Evolutionary conservation across 2,797 vertebrate genomes (phyloP).

Genomic region (Hipposideros larvatus): DNA sequence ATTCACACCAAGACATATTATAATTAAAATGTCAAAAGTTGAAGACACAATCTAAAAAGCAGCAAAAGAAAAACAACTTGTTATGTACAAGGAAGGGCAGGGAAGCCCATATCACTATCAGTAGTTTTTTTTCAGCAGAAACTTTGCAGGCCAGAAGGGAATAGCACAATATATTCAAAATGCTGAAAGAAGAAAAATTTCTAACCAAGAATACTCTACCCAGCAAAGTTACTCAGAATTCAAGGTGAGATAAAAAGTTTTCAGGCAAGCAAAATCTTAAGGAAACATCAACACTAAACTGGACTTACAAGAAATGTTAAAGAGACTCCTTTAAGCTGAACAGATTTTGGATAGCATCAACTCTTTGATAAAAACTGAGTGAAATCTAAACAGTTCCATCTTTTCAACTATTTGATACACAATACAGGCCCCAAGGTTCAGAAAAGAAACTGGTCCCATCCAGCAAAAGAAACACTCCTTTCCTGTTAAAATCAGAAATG

Average conservation of each 20-base stretch:
- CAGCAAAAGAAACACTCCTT: neutral
- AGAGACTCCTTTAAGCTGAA: neutral
- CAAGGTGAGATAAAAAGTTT: neutral
- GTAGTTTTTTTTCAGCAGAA: neutral
- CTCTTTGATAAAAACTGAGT: conserved; percentile 25
- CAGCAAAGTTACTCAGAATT: neutral
- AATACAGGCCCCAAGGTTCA: neutral
- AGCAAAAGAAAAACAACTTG: neutral
- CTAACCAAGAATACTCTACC: neutral
- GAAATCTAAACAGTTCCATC: conserved; percentile 38
- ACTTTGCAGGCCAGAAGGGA: neutral
- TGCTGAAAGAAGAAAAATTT: neutral
- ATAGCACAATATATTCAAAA: neutral
- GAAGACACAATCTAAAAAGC: neutral
- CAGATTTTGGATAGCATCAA: neutral
- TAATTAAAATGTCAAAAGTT: neutral
- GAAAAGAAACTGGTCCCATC: conserved; percentile 14
- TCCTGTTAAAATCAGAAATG: conserved; percentile 47
- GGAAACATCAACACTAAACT: neutral
- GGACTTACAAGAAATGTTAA: neutral
- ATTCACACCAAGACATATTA: neutral
- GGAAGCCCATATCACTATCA: neutral
- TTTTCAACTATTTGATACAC: conserved; percentile 47
- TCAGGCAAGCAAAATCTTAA: neutral
- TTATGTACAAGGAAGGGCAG: neutral